A percentile compares a stretch with the other conserved stretches of the same genome.
Evolutionary conservation across 2,797 vertebrate genomes (phyloP).

Genomic region (Galagoides demidoff): DNA sequence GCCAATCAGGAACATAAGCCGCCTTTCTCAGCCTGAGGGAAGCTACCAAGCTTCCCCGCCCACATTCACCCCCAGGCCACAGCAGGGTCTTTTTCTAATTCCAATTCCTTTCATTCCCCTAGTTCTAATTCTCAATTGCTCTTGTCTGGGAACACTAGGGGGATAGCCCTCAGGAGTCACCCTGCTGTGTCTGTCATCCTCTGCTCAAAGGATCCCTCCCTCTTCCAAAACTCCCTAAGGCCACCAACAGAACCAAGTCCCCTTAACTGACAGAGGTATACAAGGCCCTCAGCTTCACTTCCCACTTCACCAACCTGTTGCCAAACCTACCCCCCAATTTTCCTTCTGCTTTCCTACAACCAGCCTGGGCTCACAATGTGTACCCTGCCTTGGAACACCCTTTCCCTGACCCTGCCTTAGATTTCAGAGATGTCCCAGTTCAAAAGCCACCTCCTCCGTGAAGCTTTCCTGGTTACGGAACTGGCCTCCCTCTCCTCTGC

Average conservation of each 20-base stretch:
- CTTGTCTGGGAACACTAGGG: neutral
- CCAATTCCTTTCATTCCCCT: neutral
- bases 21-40: neutral
- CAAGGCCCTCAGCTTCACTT: neutral
- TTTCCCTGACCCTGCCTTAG: neutral
- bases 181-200: accelerated
- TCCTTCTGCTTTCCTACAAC: neutral
- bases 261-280: neutral
- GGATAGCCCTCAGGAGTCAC: neutral
- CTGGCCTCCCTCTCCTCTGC: neutral
- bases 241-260: neutral
- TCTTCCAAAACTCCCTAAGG: neutral
- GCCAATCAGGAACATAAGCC: neutral
- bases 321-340: neutral
- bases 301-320: neutral
- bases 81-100: neutral
- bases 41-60: neutral
- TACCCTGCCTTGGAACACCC: no score
- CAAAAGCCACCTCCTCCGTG: neutral
- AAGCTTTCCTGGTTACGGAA: neutral
- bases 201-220: neutral
- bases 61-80: no score
- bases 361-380: neutral
- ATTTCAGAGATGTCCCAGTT: neutral
- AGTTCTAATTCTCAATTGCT: neutral